phyloP scores from a whole-genome alignment of 2,113 vertebrate species.

The Rhabdornis inornatus region DNA sequence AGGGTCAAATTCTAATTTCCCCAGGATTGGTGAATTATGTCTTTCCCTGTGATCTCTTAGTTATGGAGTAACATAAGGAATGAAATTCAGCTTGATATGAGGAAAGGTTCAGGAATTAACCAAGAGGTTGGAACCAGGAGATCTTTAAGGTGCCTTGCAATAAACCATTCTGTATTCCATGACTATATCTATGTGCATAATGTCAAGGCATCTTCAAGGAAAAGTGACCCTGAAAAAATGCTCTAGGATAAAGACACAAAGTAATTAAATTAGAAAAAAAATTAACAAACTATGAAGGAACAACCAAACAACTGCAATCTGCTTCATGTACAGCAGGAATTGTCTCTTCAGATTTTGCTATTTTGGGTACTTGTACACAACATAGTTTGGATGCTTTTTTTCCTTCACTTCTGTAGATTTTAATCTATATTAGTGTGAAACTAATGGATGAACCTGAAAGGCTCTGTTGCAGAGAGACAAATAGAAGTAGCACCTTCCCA shows the following conservation, averaged over 20 bases:
- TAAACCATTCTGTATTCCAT: not conserved
- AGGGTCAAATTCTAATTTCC: not conserved
- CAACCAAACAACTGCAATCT: not conserved
- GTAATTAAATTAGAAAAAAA: not conserved
- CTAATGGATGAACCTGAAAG: not conserved
- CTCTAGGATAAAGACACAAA: not conserved
- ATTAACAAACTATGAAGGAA: rapidly evolving
- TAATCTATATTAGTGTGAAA: not conserved
- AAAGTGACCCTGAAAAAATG: not conserved
- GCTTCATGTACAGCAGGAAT: not conserved
- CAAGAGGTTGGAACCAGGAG: not conserved
- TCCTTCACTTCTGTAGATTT: not conserved
- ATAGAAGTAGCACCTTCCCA: not conserved
- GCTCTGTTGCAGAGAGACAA: not conserved
- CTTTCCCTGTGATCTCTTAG: not conserved
- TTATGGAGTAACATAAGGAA: not conserved
- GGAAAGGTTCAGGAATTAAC: not conserved
- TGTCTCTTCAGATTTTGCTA: not conserved
- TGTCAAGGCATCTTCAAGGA: not conserved
- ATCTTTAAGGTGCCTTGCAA: not conserved
- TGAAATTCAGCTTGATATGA: not conserved
- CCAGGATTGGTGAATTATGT: not conserved
- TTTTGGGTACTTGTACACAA: not conserved
- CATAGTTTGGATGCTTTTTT: not conserved
- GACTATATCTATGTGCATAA: not conserved